Evolutionary conservation across 2,113 vertebrate genomes (phyloP).

Genomic region (Nycticorax nycticorax): DNA sequence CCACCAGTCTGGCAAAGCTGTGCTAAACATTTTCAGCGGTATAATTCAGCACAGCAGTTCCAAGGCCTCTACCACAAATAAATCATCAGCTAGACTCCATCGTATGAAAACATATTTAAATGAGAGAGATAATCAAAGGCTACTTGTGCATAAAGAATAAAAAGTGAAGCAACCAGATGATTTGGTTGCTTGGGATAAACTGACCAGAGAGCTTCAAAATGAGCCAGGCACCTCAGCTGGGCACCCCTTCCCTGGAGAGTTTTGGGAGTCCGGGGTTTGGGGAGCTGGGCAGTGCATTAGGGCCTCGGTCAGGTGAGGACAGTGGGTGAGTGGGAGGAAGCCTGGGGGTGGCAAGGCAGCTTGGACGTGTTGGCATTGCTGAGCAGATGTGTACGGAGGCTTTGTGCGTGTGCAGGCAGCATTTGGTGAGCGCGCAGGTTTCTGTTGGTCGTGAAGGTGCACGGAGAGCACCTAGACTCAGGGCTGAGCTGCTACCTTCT

Average conservation of each 20-base stretch:
- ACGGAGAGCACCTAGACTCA: background rate
- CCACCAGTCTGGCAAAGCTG: background rate
- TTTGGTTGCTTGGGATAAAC: background rate
- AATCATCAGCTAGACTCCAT: background rate
- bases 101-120: background rate
- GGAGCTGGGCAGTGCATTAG: background rate
- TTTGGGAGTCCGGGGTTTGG: background rate
- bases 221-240: background rate
- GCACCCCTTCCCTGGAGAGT: background rate
- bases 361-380: background rate
- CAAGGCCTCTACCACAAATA: background rate
- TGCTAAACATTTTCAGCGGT: background rate
- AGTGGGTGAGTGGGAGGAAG: background rate
- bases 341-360: background rate
- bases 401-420: background rate
- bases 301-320: fast-evolving
- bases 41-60: background rate
- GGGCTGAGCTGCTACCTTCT: background rate
- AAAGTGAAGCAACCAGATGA: background rate
- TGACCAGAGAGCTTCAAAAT: background rate
- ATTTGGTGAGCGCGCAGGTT: background rate
- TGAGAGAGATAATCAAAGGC: background rate
- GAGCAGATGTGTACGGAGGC: background rate
- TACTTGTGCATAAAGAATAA: background rate
- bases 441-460: background rate